Conservation (phyloP, 2,113 vertebrate genomes). For the Chloroceryle aenea region DNA sequence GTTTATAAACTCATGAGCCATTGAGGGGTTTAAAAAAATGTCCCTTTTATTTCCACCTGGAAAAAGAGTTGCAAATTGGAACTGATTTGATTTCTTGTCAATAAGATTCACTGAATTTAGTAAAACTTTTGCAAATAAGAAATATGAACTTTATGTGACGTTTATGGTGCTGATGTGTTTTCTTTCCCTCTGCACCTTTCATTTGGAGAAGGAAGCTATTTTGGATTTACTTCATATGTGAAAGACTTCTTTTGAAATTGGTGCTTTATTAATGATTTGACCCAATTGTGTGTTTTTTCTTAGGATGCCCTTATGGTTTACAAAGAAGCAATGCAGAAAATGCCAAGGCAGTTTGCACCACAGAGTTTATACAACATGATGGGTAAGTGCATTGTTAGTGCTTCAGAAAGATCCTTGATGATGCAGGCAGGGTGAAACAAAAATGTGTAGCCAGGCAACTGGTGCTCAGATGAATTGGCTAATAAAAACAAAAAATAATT, state of each 20-base stretch:
- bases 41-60: neutral
- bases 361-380: constrained; percentile 99
- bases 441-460: neutral
- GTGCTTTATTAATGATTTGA: neutral
- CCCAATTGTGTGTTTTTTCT: neutral
- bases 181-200: neutral
- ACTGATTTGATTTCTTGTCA: neutral
- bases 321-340: constrained; percentile 97
- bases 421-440: neutral
- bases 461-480: neutral
- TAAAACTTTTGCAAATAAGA: neutral
- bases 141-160: neutral
- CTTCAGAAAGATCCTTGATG: neutral
- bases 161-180: neutral
- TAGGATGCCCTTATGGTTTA: constrained; percentile 94
- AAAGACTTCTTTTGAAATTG: neutral
- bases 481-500: neutral
- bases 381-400: constrained; percentile 82
- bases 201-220: neutral
- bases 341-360: constrained; percentile 96
- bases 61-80: neutral
- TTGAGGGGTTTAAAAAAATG: neutral
- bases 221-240: neutral
- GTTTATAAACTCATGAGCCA: neutral
- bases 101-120: neutral